These are phyloP conservation scores for Geodia barretti DNA, from an alignment of 37 sponge, comb jelly and placozoan genomes.

Conservation along the genomic window DNA sequence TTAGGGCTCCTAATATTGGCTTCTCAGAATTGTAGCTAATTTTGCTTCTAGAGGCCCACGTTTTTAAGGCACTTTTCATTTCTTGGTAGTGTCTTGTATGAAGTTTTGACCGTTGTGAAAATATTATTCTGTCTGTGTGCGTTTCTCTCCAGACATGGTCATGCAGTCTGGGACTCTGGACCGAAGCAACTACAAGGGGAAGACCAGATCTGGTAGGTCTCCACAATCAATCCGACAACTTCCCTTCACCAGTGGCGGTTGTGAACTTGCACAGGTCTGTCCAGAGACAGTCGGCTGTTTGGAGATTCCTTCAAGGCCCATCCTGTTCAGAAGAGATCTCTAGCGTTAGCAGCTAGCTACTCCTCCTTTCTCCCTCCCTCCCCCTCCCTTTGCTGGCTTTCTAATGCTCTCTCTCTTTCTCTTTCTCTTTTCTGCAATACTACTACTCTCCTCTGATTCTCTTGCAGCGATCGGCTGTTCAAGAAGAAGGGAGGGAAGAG, in stretches of 20 bases:
- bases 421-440: no score
- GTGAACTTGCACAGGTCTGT: no score
- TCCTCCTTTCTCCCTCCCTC: neutral
- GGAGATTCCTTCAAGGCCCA: slow-evolving; percentile 29
- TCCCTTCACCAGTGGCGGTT: neutral
- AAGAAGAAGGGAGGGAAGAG: neutral
- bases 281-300: slow-evolving; percentile 35
- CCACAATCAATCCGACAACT: neutral
- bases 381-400: no score
- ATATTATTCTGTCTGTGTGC: neutral
- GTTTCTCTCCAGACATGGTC: slow-evolving; percentile 42
- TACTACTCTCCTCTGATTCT: no score
- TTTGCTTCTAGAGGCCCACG: no score
- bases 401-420: no score
- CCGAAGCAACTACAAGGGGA: slow-evolving; percentile 46
- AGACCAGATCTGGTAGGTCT: slow-evolving; percentile 15
- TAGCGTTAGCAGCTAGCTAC: slow-evolving; percentile 7
- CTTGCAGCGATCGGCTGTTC: neutral
- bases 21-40: no score
- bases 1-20: no score
- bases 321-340: slow-evolving; percentile 16
- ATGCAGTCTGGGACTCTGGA: slow-evolving; percentile 60
- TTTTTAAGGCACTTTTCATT: no score
- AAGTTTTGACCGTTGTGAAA: neutral
- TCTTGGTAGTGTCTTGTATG: no score